Base-by-base conservation (phyloP, 2,888 invertebrate genomes). In the Steinernema scapterisci region DNA sequence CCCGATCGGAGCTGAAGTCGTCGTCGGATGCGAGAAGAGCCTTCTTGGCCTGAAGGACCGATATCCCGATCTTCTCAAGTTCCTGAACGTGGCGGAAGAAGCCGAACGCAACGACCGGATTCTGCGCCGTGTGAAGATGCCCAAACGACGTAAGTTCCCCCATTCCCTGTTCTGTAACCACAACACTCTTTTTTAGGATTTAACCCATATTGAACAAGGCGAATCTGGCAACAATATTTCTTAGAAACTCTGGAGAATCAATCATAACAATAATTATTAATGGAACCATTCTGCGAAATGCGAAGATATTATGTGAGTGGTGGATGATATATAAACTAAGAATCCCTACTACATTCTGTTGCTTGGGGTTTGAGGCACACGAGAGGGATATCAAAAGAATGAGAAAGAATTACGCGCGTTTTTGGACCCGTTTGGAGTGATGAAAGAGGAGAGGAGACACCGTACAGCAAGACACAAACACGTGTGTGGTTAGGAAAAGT, bases 371-470 rank as follows among this genome's bases (percentile, higher is more conserved):
- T 21, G 52, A 52, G 52, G 52, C 52, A 52, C 52, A 23, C 38
- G 23, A 52, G 52, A 52, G 52, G 52, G 52, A 52, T 52, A 52
- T 52, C 48, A 48, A 3, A 48, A 52, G 23, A 52, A 19, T 1
- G 21, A 7, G 23, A 6, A 19, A 51, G 9, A 31, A 31, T 31
- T 63, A 63, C 63, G 63, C 63, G 63, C 63, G n/a, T 63, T 63
- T 25, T 27, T 63, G 23, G 63, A 63, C 63, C 63, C 63, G 63
- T 63, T 6, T 16, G 16, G 27, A 31, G 27, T 19, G 16, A 63
- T 63, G 63, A 63, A 63, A 63, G 63, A 63, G 63, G 63, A 25
- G 54, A 63, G 27, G 21, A 25, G 38, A 31, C 63, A 63, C 63
- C 63, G 63, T 63, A n/a, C 31, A 31, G 16, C 31, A 63, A 63